These are phyloP conservation scores for Drosophila nannoptera DNA, from an alignment of 1,140 invertebrate genomes.

Conservation along the genomic window DNA sequence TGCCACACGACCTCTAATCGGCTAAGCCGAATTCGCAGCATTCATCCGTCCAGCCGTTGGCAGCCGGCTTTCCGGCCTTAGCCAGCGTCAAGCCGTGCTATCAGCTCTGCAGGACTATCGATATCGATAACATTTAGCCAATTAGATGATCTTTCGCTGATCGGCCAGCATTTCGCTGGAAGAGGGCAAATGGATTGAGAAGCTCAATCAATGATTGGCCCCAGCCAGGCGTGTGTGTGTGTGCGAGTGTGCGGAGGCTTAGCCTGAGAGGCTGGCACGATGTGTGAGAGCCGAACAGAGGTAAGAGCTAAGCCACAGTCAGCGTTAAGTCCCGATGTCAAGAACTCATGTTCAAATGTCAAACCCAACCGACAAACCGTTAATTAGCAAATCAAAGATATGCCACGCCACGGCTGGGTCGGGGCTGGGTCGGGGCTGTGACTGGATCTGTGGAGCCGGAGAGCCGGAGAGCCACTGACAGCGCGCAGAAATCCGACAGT, in stretches of 20 bases:
- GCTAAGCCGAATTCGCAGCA: slow-evolving; percentile 3
- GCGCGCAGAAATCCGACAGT: slow-evolving; percentile 71
- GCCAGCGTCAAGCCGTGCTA: neutral
- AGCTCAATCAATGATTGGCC: slow-evolving; percentile 13
- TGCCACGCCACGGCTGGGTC: slow-evolving; percentile 58
- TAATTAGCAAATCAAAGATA: slow-evolving; percentile 78
- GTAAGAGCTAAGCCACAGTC: slow-evolving; percentile 24
- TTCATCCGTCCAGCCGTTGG: slow-evolving; percentile 13
- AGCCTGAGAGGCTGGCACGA: too few species aligned
- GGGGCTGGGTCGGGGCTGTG: slow-evolving; percentile 1
- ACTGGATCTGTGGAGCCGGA: slow-evolving; percentile 19
- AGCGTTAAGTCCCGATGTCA: slow-evolving; percentile 54
- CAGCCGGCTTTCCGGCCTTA: neutral
- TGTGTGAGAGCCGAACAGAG: neutral
- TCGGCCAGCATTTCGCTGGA: too few species aligned
- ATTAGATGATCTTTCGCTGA: too few species aligned
- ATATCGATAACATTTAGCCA: neutral
- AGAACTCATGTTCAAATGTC: slow-evolving; percentile 76
- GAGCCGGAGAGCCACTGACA: slow-evolving; percentile 53
- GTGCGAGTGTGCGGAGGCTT: neutral
- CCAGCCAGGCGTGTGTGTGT: too few species aligned
- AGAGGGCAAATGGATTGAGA: too few species aligned
- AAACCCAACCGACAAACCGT: slow-evolving; percentile 76
- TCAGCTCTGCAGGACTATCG: neutral
- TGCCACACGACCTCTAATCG: slow-evolving; percentile 22